These are phyloP conservation scores for Cheilosia vulpina DNA, from an alignment of 2,888 invertebrate species.

Conservation along the genomic window DNA sequence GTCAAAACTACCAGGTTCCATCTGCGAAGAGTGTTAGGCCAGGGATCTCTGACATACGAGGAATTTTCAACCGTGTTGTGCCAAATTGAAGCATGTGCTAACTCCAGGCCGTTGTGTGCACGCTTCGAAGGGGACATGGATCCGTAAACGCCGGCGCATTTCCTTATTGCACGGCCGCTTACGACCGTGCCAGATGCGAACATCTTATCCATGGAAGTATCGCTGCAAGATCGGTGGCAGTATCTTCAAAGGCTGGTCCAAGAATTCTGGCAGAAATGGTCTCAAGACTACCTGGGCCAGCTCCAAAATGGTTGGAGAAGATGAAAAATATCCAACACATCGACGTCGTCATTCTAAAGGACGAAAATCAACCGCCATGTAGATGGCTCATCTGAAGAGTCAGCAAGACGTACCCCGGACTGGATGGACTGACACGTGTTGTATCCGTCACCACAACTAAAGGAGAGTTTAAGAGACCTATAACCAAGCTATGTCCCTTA, in stretches of 20 bases:
- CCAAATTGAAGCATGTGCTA: constrained; percentile 78
- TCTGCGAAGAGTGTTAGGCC: constrained; percentile 77
- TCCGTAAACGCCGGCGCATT: constrained; percentile 72
- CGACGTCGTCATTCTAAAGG: constrained; percentile 55
- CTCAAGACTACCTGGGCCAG: constrained; percentile 53
- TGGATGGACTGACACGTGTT: constrained; percentile 76
- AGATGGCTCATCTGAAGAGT: constrained; percentile 76
- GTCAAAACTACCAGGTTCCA: constrained; percentile 79
- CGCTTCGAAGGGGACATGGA: constrained; percentile 70
- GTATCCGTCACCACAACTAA: constrained; percentile 44
- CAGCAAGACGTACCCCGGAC: constrained; percentile 68
- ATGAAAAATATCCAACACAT: constrained; percentile 44
- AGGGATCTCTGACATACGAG: constrained; percentile 76
- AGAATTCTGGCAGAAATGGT: constrained; percentile 67
- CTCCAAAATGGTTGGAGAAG: constrained; percentile 53
- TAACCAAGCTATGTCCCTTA: not conserved
- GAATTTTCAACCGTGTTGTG: constrained; percentile 78
- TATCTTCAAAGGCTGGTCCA: constrained; percentile 53
- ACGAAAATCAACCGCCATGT: constrained; percentile 44
- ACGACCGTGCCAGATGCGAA: not conserved
- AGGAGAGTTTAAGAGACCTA: constrained; percentile 30
- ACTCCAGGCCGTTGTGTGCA: constrained; percentile 78
- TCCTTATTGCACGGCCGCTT: constrained; percentile 14
- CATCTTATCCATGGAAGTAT: not conserved
- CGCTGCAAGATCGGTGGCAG: constrained; percentile 10